Evolutionary conservation across 2,888 invertebrate species (phyloP).

Genomic region (Lumbricus terrestris): DNA sequence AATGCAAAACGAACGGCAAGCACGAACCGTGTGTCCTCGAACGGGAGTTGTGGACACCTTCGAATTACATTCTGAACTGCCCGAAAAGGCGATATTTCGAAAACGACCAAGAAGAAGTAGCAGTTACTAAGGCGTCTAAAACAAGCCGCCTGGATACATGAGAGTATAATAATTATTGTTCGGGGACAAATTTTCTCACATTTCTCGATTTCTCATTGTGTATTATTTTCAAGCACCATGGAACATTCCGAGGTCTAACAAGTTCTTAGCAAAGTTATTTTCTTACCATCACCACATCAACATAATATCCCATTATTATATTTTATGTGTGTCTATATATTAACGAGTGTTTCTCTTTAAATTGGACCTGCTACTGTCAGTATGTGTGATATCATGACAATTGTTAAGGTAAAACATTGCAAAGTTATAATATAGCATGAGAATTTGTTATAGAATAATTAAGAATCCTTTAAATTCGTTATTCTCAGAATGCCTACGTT

Average conservation of each 20-base stretch:
- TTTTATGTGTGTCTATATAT: not conserved
- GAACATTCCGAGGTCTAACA: not conserved
- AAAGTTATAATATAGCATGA: no score
- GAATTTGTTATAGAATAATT: no score
- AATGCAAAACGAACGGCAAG: not conserved
- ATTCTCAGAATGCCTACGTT: no score
- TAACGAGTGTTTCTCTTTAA: no score
- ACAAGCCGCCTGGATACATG: not conserved
- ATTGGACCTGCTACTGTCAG: no score
- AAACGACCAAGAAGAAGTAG: not conserved
- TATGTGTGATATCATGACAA: no score
- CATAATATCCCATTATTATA: not conserved
- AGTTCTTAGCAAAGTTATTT: not conserved
- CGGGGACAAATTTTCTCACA: no score
- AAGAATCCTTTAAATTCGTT: no score
- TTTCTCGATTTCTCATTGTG: not conserved
- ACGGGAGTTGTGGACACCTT: not conserved
- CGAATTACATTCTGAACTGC: not conserved
- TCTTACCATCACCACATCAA: not conserved
- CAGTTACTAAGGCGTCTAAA: not conserved
- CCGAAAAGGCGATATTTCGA: not conserved
- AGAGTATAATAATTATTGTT: not conserved
- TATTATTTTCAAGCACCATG: not conserved
- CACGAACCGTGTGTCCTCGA: not conserved
- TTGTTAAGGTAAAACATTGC: no score